Conservation (phyloP, 2,888 invertebrate species). For the Biston betularia region DNA sequence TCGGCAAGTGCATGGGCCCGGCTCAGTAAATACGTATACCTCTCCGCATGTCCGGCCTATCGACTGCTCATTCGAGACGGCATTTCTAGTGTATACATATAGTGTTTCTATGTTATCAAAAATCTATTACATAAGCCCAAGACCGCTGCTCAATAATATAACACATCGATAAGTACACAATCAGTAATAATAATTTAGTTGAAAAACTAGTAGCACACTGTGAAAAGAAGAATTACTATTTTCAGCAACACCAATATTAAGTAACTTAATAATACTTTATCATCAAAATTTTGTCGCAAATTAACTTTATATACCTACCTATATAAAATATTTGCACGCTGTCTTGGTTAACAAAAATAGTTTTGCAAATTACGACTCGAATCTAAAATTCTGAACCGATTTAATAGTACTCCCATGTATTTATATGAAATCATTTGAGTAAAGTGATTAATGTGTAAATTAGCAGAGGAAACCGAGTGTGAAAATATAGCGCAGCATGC, state of each 20-base stretch:
- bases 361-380: conserved; percentile 8
- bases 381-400: conserved; percentile 1
- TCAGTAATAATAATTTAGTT: conserved; percentile 14
- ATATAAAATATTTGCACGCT: neutral
- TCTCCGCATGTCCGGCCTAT: too few species aligned
- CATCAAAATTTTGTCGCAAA: conserved; percentile 4
- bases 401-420: neutral
- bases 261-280: conserved; percentile 8
- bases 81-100: too few species aligned
- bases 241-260: conserved; percentile 17
- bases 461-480: conserved; percentile 3
- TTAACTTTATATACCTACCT: neutral
- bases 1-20: too few species aligned
- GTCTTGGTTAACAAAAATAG: conserved; percentile 13
- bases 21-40: too few species aligned
- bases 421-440: conserved; percentile 10
- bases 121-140: conserved; percentile 32
- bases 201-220: neutral
- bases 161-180: conserved; percentile 28
- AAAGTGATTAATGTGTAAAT: conserved; percentile 15
- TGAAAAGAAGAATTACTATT: neutral
- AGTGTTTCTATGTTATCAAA: neutral
- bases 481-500: conserved; percentile 24
- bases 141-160: conserved; percentile 22
- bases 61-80: too few species aligned